phyloP scores from a whole-genome alignment of 2,113 vertebrate species.

The Heteronetta atricapilla region DNA sequence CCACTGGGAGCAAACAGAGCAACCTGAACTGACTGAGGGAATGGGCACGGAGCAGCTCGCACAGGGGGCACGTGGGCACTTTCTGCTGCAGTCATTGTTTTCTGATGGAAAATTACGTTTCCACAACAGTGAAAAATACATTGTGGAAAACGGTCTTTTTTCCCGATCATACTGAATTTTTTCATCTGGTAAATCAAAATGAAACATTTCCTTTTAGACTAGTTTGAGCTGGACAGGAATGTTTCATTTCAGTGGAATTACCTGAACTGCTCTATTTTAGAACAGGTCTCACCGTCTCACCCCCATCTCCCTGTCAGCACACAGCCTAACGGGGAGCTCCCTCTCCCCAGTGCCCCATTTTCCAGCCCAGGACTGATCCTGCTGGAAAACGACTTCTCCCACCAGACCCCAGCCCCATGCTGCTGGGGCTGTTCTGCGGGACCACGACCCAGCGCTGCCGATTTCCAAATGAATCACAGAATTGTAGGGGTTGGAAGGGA shows the following conservation, averaged over 20 bases:
- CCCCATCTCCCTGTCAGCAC: not conserved
- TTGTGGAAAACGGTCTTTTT: accelerated
- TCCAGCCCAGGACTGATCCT: not conserved
- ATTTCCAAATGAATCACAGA: not conserved
- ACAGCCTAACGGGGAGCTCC: not conserved
- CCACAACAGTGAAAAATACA: not conserved
- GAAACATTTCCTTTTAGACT: not conserved
- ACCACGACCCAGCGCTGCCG: not conserved
- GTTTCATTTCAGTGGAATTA: not conserved
- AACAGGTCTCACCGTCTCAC: not conserved
- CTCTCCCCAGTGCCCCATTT: not conserved
- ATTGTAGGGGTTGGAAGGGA: too few relatives aligned
- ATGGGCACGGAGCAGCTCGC: not conserved
- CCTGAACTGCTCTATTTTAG: not conserved
- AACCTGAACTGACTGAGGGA: not conserved
- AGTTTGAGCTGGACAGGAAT: not conserved
- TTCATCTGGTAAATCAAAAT: not conserved
- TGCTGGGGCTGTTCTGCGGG: not conserved
- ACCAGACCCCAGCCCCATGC: not conserved
- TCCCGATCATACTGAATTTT: not conserved
- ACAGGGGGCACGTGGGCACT: not conserved
- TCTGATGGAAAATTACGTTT: not conserved
- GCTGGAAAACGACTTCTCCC: not conserved
- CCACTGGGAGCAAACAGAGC: conserved; percentile 14
- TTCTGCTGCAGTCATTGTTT: not conserved